These are phyloP conservation scores for Polydesmus complanatus DNA, from an alignment of 2,888 invertebrate species.

Conservation along the genomic window DNA sequence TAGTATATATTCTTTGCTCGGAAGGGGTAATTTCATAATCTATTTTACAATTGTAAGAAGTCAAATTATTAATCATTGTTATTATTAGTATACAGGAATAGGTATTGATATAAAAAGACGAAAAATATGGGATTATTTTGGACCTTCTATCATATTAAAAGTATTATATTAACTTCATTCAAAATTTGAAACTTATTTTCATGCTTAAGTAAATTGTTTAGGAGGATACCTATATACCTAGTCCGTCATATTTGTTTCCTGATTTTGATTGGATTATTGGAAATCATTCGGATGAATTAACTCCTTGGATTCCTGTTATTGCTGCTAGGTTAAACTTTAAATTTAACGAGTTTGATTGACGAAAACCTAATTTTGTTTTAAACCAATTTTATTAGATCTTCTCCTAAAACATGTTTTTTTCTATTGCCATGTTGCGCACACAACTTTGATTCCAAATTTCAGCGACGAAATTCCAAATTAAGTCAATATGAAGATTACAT, in stretches of 20 bases:
- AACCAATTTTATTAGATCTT: constrained; percentile 35
- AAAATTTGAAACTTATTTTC: neutral
- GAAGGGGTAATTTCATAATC: constrained; percentile 53
- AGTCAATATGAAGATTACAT: constrained; percentile 56
- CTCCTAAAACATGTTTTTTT: constrained; percentile 62
- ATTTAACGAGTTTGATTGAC: neutral
- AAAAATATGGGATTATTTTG: constrained; percentile 70
- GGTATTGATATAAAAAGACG: constrained; percentile 74
- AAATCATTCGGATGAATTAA: constrained; percentile 98
- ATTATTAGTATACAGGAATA: constrained; percentile 44
- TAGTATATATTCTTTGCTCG: constrained; percentile 67
- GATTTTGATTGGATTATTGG: constrained; percentile 88
- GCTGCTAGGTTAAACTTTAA: constrained; percentile 47
- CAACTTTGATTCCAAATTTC: constrained; percentile 82
- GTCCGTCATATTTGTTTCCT: constrained; percentile 49
- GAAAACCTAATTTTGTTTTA: neutral
- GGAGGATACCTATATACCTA: constrained; percentile 54
- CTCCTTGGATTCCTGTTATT: constrained; percentile 93
- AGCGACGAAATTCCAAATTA: constrained; percentile 44
- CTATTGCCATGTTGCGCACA: constrained; percentile 88
- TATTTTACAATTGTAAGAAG: neutral
- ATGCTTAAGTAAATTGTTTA: constrained; percentile 31
- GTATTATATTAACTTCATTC: constrained; percentile 32
- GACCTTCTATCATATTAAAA: constrained; percentile 45
- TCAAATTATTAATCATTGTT: neutral